Evolutionary conservation across 2,888 invertebrate species (phyloP).

Genomic region (Acanthosepion esculentum): DNA sequence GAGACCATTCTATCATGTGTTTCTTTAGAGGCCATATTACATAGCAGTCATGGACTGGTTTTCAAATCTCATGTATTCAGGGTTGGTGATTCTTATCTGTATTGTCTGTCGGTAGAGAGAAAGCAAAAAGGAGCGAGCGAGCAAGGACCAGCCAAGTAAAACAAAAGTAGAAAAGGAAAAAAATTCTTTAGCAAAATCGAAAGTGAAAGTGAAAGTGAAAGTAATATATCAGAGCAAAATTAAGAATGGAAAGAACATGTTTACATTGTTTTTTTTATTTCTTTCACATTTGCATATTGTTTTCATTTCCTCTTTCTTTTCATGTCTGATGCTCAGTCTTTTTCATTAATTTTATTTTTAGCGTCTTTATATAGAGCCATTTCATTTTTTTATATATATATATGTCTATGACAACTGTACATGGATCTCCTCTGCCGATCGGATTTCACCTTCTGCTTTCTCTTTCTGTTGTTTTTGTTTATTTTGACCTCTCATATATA

Average conservation of each 20-base stretch:
- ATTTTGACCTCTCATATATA: neutral
- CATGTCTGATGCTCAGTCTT: neutral
- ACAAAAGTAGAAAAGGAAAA: neutral
- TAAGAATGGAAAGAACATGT: neutral
- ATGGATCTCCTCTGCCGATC: neutral
- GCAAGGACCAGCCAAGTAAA: neutral
- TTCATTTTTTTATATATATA: neutral
- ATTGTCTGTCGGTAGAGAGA: neutral
- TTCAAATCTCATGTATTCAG: neutral
- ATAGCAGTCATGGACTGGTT: slow-evolving; percentile 21
- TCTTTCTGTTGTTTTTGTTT: neutral
- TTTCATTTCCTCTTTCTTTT: neutral
- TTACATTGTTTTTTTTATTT: neutral
- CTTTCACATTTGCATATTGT: neutral
- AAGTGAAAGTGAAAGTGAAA: neutral
- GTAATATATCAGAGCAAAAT: neutral
- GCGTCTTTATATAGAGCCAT: neutral
- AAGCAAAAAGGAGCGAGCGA: neutral
- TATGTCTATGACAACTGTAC: neutral
- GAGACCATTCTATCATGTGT: neutral
- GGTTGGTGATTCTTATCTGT: slow-evolving; percentile 33
- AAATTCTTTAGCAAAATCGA: neutral
- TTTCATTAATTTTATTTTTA: too few relatives aligned
- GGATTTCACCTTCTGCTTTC: neutral
- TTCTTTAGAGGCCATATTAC: neutral